These are phyloP conservation scores for Drosophila algonquin DNA, from an alignment of 2,888 invertebrate genomes.

Conservation along the genomic window DNA sequence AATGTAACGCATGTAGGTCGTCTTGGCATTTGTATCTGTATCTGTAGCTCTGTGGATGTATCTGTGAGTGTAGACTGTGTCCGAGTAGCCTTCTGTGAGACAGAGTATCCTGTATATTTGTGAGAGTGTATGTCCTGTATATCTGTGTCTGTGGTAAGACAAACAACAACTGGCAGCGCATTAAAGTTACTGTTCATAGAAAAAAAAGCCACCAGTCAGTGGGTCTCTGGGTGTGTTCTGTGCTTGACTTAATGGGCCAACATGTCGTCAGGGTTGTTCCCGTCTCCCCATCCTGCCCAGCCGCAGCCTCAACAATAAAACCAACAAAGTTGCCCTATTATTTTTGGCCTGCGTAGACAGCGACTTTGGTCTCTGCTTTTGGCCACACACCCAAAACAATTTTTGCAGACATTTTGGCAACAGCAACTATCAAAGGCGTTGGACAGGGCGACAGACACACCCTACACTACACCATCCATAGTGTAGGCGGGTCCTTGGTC, in stretches of 20 bases:
- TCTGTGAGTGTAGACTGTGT: not conserved
- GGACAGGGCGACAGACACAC: slow-evolving; percentile 6
- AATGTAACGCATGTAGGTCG: slow-evolving; percentile 48
- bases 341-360: slow-evolving; percentile 63
- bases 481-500: slow-evolving; percentile 56
- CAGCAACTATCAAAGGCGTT: slow-evolving; percentile 27
- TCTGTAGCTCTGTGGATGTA: slow-evolving; percentile 12
- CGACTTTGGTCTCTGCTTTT: slow-evolving; percentile 49
- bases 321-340: slow-evolving; percentile 64
- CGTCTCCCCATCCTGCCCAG: slow-evolving; percentile 1
- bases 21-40: slow-evolving; percentile 18
- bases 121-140: slow-evolving; percentile 12
- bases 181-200: slow-evolving; percentile 27
- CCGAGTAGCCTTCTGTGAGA: not conserved
- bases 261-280: slow-evolving; percentile 34
- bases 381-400: slow-evolving; percentile 51
- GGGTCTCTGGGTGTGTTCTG: slow-evolving; percentile 23
- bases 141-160: slow-evolving; percentile 31
- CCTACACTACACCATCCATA: too few species aligned
- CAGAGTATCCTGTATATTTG: slow-evolving; percentile 18
- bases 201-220: slow-evolving; percentile 12
- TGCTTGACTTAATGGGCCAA: slow-evolving; percentile 57
- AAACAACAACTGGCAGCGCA: slow-evolving; percentile 49
- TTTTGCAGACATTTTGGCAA: slow-evolving; percentile 73
- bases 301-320: slow-evolving; percentile 30